Base-by-base conservation (phyloP, 1,140 invertebrate genomes). In the Apis laboriosa region DNA sequence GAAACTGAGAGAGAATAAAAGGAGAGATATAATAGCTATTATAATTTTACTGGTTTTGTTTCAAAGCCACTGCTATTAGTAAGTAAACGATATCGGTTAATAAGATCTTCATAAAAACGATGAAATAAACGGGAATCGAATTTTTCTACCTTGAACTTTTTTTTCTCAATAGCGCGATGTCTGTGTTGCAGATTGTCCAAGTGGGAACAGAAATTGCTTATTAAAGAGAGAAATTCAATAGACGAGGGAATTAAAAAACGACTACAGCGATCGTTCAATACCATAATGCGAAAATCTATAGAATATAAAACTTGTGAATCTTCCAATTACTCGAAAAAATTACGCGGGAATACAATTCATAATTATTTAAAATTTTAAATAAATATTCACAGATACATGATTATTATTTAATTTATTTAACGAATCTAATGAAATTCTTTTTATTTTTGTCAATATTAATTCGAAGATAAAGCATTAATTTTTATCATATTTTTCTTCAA, bases 21-120 rank as follows among this genome's bases (percentile, higher is more conserved):
- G 24, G 5, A 13, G 7, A 19, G 19, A 43, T 21, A 72, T 11
- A 72, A 21, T 56, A 17, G 55, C 55, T 15, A 58, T 58, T 73
- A 43, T 43, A 58, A 58, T 15, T 73, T 34, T 34, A 17, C 55
- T 9, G 53, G 17, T 34, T 19, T 73, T 43, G 53, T 73, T 73
- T 73, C 55, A 21, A 73, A 34, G 17, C 15, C 43, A 12, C 28
- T 19, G 53, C 53, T 34, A 73, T 58, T 73, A 73, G 28, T n/a
- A 28, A 28, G 28, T 58, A 43, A 34, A 73, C 71, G 53, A 43
- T 73, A 73, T 73, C 71, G 71, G 28, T 73, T 73, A 73, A 73
- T 73, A 73, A 43, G 55, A 58, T 21, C 49, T 19, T 11, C 12
- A 1, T 56, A 19, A 58, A 58, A 73, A 55, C 71, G 21, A 28